phyloP scores from a whole-genome alignment of 2,113 vertebrate genomes.

The Xiphias gladius region DNA sequence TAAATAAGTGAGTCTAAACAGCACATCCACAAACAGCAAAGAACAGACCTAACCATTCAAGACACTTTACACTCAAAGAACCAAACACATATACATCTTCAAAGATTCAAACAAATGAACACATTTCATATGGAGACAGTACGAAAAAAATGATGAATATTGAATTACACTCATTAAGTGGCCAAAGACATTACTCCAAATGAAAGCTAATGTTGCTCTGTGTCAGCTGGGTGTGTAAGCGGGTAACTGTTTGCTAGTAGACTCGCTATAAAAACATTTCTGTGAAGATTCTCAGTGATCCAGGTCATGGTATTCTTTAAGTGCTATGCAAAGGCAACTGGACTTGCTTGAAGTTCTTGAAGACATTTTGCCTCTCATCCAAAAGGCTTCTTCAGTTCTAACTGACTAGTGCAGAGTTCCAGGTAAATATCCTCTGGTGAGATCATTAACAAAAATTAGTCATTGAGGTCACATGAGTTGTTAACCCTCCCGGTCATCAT shows the following conservation, averaged over 20 bases:
- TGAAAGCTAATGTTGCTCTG: background rate
- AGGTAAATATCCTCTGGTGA: too few species aligned
- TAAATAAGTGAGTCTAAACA: slow-evolving; percentile 17
- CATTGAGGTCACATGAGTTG: too few species aligned
- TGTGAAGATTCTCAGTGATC: too few species aligned
- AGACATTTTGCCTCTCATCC: too few species aligned
- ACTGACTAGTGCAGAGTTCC: too few species aligned
- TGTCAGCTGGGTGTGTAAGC: background rate
- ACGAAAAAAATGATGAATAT: background rate
- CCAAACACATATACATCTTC: background rate
- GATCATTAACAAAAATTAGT: too few species aligned
- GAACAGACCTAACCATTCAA: background rate
- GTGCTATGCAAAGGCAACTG: too few species aligned
- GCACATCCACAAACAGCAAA: slow-evolving; percentile 5
- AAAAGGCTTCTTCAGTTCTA: too few species aligned
- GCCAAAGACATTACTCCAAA: background rate
- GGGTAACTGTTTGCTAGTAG: background rate
- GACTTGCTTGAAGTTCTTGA: too few species aligned
- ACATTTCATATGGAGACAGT: background rate
- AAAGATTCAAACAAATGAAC: background rate
- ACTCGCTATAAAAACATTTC: too few species aligned
- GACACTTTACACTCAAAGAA: background rate
- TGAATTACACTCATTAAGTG: background rate
- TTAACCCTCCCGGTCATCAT: too few species aligned
- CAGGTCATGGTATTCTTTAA: too few species aligned